Conservation (phyloP, 1,140 invertebrate genomes). For the Lanistes nyassanus region DNA sequence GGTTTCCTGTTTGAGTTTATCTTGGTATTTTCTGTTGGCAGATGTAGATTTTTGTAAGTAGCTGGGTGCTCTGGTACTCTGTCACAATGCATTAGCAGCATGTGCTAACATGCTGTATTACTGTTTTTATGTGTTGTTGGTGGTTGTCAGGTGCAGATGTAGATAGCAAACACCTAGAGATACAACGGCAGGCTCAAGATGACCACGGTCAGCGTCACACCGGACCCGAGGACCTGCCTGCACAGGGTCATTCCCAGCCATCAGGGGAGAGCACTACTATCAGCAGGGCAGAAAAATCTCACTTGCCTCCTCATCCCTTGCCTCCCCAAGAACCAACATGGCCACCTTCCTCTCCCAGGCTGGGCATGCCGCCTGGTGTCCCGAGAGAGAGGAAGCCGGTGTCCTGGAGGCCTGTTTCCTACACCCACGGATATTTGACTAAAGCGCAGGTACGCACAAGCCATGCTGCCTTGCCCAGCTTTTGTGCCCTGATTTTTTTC, state of each 20-base stretch:
- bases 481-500: neutral
- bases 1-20: no score
- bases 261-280: neutral
- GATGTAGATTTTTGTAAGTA: no score
- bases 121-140: no score
- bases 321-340: constrained; percentile 7
- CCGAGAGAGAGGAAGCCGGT: constrained; percentile 17
- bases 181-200: neutral
- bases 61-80: no score
- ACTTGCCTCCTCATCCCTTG: neutral
- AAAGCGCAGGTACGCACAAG: constrained; percentile 5
- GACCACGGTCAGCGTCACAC: no score
- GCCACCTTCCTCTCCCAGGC: constrained; percentile 3
- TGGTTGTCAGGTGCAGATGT: no score
- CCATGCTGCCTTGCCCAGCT: neutral
- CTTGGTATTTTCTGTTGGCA: no score
- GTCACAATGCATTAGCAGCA: no score
- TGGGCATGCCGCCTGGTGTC: constrained; percentile 9
- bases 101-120: no score
- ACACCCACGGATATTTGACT: neutral
- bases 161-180: neutral
- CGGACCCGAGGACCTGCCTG: neutral
- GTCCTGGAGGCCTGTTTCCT: constrained; percentile 1
- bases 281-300: neutral
- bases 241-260: neutral